Base-by-base conservation (phyloP, 2,113 vertebrate genomes). In the Glaucomys volans region DNA sequence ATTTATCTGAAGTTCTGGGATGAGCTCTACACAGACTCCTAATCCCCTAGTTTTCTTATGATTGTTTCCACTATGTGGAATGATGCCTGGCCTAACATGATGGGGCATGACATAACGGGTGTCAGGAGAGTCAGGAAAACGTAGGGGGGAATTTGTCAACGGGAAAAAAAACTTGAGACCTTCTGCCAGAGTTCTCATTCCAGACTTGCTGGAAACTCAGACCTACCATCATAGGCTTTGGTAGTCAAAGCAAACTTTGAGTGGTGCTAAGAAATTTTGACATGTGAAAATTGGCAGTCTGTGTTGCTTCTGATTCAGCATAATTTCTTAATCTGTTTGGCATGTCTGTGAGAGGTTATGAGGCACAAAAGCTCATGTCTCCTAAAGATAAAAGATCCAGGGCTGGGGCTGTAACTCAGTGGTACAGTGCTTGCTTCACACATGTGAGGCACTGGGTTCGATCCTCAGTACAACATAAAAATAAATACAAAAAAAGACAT, bases 221-320 rank as follows among this genome's bases (percentile, higher is more conserved):
- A 93, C 40, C 92, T 97, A 93, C 85, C 90, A 69, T 72, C 7
- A 0, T 16, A 37, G 74, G 17, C 75, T 96, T 96, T 82, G 32
- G 85, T 96, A 93, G 94, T 90, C 95, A 97, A 94, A 96, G 47
- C 92, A 98, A 97, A 98, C 74, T 91, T 64, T 96, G 52, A 95
- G 32, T 71, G 77, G 80, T 91, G 54, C 90, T 69, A 96, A 96
- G 94, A 92, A 81, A 93, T 35, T 59, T 50, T 85, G 80, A 93
- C 66, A 82, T 22, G 4, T 75, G 28, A 75, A 77, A 91, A 94
- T 67, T 96, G 92, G 86, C 91, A 95, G 87, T 30, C 26, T 69
- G 0, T 76, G n/a, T 32, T 81, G 37, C 4, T 93, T 80, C 75
- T 86, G 96, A 90, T 95, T 96, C 96, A 96, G 95, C 93, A 90